These are phyloP conservation scores for Prunella fulvescens DNA, from an alignment of 2,113 vertebrate species.

Conservation along the genomic window DNA sequence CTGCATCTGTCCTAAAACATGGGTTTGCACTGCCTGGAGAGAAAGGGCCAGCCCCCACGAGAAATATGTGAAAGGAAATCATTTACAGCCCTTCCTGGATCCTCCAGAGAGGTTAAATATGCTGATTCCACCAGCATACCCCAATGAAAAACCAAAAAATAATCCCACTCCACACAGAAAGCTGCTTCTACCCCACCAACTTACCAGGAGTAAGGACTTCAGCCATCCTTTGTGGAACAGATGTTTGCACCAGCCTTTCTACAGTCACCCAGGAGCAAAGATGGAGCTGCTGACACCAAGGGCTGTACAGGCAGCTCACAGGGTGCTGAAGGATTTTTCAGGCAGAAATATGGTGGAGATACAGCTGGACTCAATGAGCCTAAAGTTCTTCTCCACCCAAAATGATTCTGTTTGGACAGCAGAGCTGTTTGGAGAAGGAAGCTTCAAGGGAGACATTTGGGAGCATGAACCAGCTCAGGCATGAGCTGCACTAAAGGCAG, in stretches of 20 bases:
- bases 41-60: background rate
- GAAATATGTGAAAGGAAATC: rapidly evolving
- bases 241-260: rapidly evolving
- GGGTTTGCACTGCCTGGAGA: background rate
- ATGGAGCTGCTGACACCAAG: background rate
- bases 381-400: background rate
- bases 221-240: background rate
- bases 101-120: background rate
- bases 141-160: background rate
- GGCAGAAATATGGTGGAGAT: background rate
- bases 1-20: rapidly evolving
- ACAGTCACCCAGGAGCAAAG: background rate
- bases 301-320: rapidly evolving
- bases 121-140: rapidly evolving
- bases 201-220: background rate
- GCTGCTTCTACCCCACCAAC: background rate
- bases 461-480: background rate
- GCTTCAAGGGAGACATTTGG: background rate
- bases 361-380: background rate
- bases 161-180: background rate
- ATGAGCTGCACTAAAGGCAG: background rate
- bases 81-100: background rate
- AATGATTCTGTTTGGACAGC: background rate
- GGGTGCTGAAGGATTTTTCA: background rate
- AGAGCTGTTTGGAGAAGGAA: background rate